These are phyloP conservation scores for Stratiolaelaps scimitus DNA, from an alignment of 1,140 invertebrate species.

Conservation along the genomic window DNA sequence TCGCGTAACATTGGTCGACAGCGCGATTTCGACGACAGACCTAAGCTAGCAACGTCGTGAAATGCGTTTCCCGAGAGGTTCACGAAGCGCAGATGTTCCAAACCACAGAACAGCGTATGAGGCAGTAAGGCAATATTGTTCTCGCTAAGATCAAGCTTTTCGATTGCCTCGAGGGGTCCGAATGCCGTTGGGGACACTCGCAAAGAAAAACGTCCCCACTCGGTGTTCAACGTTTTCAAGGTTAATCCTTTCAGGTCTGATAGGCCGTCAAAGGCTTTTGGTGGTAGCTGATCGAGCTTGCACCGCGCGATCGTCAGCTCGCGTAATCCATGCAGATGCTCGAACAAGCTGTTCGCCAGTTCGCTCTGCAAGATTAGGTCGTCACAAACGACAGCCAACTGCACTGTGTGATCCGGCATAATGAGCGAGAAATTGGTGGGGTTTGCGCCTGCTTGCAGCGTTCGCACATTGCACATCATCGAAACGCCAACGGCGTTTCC, in stretches of 20 bases:
- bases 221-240: constrained; percentile 34
- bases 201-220: constrained; percentile 60
- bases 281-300: constrained; percentile 33
- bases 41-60: constrained; percentile 55
- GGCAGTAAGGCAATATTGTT: constrained; percentile 68
- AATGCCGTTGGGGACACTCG: constrained; percentile 59
- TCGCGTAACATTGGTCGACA: constrained; percentile 44
- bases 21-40: constrained; percentile 45
- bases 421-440: constrained; percentile 62
- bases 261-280: constrained; percentile 35
- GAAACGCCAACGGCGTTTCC: too few relatives aligned
- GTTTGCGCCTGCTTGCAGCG: too few relatives aligned
- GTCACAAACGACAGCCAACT: constrained; percentile 65
- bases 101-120: constrained; percentile 56
- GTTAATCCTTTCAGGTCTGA: constrained; percentile 35
- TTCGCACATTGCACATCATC: too few relatives aligned
- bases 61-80: constrained; percentile 55
- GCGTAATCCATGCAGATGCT: constrained; percentile 33
- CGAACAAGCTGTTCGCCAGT: constrained; percentile 43
- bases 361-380: constrained; percentile 58
- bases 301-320: constrained; percentile 34
- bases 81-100: constrained; percentile 39
- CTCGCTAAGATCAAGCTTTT: constrained; percentile 56
- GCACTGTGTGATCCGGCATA: constrained; percentile 62
- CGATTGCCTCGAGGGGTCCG: constrained; percentile 52